A percentile compares a stretch with the other conserved stretches of the same genome.
These are phyloP conservation scores for Escarpia spicata DNA, from an alignment of 2,888 invertebrate species.

Conservation along the genomic window DNA sequence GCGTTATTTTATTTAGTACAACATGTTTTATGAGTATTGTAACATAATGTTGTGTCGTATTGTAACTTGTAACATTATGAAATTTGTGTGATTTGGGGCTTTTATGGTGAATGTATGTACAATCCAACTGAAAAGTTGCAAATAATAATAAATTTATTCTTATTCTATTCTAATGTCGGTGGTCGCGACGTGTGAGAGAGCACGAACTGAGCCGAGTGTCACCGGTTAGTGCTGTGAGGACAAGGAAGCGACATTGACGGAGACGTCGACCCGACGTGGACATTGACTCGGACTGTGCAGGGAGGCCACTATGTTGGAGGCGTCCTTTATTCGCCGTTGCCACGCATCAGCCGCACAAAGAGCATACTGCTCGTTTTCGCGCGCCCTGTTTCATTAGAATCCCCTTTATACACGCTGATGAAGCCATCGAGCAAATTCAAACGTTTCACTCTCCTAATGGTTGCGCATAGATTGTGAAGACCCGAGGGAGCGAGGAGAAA, in stretches of 20 bases:
- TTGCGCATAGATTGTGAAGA: neutral
- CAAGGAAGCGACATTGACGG: neutral
- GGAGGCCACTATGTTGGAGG: neutral
- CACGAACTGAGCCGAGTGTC: neutral
- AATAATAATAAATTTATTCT: too few species aligned
- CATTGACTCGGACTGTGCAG: too few species aligned
- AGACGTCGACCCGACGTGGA: neutral
- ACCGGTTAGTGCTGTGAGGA: neutral
- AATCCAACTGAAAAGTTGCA: too few species aligned
- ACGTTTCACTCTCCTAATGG: conserved; percentile 6
- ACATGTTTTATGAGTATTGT: too few species aligned
- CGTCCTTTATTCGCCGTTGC: neutral
- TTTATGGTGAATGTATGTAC: too few species aligned
- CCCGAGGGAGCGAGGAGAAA: neutral
- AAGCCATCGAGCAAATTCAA: neutral
- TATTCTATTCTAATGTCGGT: too few species aligned
- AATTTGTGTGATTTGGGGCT: too few species aligned
- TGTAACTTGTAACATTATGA: too few species aligned
- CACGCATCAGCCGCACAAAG: neutral
- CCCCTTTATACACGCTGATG: neutral
- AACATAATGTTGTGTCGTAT: too few species aligned
- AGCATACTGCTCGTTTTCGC: neutral
- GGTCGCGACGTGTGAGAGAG: neutral
- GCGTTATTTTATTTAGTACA: too few species aligned
- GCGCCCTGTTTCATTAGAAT: neutral